Base-by-base conservation (phyloP, 2,797 vertebrate genomes). In the Arremon aurantiirostris region DNA sequence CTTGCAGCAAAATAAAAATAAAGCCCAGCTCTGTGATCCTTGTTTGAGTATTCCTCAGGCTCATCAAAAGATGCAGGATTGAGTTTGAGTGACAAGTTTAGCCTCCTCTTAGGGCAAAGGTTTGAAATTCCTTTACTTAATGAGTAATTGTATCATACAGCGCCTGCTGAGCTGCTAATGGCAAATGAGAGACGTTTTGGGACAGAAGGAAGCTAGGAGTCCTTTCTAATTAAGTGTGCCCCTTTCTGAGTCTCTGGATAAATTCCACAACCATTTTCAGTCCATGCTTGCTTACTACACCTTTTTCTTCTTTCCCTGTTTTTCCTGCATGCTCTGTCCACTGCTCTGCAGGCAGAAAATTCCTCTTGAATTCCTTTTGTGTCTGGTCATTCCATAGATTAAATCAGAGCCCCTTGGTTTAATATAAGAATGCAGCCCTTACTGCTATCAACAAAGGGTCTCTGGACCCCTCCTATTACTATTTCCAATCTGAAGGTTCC, bases 41-140 rank as follows among this genome's bases (percentile, higher is more conserved):
- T 81, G 23, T 80, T 69, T 69, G 84, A 56, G 59, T 49, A 53
- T 70, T 89, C 18, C 83, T 89, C 24, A 35, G 49, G 19, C 32
- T 85, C 32, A 66, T 73, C 86, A 85, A 89, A 92, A 86, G 68
- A 44, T 10, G 11, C 24, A 71, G 61, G 68, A 60, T 11, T 75
- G 70, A 75, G 59, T 83, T 56, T 91, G 93, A 87, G 52, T 95
- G 95, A 80, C 95, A 84, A 68, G 89, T 82, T 95, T 89, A 88
- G 57, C 81, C 35, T 95, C 50, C 44, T 95, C 60, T 77, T 65
- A 95, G 89, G 81, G 81, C 89, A 92, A 95, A 93, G 87, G 91
- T 87, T 96, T 90, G 94, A 95, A 96, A 97, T 96, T 95, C 96
- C 86, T 96, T 96, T 89, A 93, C 90, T 77, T 94, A 93, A 94